These are phyloP conservation scores for Chironomus tentans DNA, from an alignment of 2,888 invertebrate genomes.

Conservation along the genomic window DNA sequence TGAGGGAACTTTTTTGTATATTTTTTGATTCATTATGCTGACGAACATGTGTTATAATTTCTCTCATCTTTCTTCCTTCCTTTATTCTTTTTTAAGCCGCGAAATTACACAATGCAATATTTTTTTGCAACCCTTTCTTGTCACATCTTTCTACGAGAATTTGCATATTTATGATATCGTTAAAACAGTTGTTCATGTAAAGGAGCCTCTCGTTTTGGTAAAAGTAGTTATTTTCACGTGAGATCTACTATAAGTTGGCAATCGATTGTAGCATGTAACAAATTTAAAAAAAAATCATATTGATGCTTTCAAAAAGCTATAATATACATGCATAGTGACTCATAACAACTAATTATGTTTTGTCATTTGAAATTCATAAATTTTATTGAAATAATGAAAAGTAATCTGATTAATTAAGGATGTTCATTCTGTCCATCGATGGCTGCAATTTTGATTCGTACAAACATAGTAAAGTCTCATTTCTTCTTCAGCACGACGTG, in stretches of 20 bases:
- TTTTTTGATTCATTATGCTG: not conserved
- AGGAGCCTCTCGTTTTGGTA: not conserved
- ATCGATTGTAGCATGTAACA: no score
- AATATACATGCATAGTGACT: no score
- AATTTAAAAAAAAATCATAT: no score
- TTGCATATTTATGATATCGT: no score
- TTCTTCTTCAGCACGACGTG: conserved; percentile 92
- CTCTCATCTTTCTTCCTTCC: not conserved
- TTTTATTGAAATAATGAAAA: no score
- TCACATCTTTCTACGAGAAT: not conserved
- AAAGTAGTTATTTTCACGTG: not conserved
- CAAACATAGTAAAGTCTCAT: conserved; percentile 97
- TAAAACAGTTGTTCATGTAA: not conserved
- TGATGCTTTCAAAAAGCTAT: no score
- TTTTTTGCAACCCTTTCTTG: not conserved
- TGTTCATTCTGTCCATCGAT: conserved; percentile 87
- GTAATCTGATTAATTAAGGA: not conserved
- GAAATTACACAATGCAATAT: not conserved
- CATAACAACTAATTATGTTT: no score
- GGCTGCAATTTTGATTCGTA: conserved; percentile 81
- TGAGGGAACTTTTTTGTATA: no score
- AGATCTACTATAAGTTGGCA: no score
- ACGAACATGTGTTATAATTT: not conserved
- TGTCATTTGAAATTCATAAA: no score
- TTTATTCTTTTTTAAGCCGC: not conserved